Conservation (phyloP, 2,888 invertebrate species). For the Diadegma fenestrale region DNA sequence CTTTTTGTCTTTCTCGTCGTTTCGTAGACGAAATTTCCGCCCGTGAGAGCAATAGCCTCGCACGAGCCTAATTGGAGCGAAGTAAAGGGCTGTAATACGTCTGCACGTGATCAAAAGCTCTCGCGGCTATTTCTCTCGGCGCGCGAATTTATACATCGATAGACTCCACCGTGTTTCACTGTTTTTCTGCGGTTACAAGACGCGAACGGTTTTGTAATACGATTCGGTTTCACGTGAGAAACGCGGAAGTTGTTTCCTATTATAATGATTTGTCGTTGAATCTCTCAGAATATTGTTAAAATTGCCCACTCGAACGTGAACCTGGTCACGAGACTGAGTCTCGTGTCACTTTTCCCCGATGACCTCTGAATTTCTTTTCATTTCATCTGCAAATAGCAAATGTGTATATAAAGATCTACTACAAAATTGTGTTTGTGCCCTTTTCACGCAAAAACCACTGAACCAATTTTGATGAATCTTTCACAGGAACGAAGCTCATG, state of each 20-base stretch:
- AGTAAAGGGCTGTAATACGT: conserved; percentile 8
- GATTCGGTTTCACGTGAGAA: neutral
- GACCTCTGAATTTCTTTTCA: neutral
- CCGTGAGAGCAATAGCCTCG: conserved; percentile 6
- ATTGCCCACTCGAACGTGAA: neutral
- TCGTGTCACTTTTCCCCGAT: neutral
- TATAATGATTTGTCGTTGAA: neutral
- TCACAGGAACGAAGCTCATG: no score
- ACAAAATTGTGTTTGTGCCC: no score
- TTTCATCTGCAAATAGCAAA: no score
- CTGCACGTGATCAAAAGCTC: conserved; percentile 25
- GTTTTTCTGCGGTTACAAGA: neutral
- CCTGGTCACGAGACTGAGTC: neutral
- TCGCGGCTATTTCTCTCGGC: neutral
- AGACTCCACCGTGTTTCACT: neutral
- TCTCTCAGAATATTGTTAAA: neutral
- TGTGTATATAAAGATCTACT: no score
- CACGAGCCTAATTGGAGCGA: conserved; percentile 16
- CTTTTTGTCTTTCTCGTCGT: neutral
- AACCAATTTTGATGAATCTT: no score
- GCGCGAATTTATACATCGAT: conserved; percentile 4
- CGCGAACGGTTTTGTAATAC: neutral
- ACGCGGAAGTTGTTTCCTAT: neutral
- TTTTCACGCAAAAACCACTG: no score
- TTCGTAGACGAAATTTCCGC: conserved; percentile 17